Conservation (phyloP, 2,888 invertebrate genomes). For the Piscicola geometra region DNA sequence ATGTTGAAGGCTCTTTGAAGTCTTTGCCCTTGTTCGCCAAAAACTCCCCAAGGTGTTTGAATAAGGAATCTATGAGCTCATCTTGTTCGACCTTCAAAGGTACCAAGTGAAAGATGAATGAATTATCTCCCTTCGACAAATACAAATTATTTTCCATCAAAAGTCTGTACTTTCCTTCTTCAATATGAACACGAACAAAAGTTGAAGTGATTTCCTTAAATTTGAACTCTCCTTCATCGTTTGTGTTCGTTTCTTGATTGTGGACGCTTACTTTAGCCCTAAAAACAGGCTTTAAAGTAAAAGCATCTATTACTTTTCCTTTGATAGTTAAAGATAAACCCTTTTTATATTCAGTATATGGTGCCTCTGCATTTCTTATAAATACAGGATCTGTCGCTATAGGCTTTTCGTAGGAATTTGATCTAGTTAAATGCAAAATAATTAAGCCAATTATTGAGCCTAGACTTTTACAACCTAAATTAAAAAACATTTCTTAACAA, state of each 20-base stretch:
- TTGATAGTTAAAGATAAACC: too few species aligned
- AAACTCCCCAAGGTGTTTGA: neutral
- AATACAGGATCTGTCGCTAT: too few species aligned
- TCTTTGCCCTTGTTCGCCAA: neutral
- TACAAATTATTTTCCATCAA: neutral
- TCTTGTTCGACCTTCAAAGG: neutral
- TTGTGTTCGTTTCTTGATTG: too few species aligned
- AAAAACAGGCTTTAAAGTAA: neutral
- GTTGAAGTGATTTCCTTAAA: neutral
- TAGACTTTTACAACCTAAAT: too few species aligned
- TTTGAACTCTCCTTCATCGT: neutral
- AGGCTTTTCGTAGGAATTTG: too few species aligned
- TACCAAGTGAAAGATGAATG: neutral
- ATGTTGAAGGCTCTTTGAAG: slow-evolving; percentile 47
- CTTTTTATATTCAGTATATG: too few species aligned
- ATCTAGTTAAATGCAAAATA: too few species aligned
- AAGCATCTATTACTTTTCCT: neutral
- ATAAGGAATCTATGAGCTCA: neutral
- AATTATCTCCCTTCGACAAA: too few species aligned
- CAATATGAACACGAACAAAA: neutral
- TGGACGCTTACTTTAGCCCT: neutral
- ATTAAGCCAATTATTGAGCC: too few species aligned
- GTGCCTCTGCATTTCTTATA: too few species aligned
- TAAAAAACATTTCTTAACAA: too few species aligned
- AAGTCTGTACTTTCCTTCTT: neutral